phyloP scores from a whole-genome alignment of 2,113 vertebrate genomes.

The Theristicus caerulescens region DNA sequence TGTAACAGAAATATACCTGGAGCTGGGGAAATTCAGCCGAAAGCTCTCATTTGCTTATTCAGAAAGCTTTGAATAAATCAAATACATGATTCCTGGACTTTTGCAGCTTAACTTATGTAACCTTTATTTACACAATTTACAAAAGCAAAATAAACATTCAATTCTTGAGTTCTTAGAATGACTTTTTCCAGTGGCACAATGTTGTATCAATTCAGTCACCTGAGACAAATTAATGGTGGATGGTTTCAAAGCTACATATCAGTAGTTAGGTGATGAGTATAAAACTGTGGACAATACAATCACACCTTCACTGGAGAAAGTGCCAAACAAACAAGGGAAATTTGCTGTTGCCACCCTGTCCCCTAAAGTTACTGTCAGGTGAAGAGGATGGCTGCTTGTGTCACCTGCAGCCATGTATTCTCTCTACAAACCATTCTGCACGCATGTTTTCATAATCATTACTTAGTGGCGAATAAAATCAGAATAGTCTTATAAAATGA shows the following conservation, averaged over 20 bases:
- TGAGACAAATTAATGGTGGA: background rate
- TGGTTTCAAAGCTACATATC: background rate
- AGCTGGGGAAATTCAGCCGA: background rate
- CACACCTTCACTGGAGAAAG: background rate
- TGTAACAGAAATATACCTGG: background rate
- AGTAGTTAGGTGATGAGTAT: background rate
- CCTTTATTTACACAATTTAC: background rate
- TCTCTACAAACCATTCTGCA: background rate
- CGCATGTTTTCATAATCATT: background rate
- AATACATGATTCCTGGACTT: background rate
- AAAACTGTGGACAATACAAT: background rate
- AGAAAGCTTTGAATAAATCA: background rate
- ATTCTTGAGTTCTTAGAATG: background rate
- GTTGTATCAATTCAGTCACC: background rate
- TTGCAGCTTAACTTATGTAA: background rate
- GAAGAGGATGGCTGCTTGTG: background rate
- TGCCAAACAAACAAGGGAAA: background rate
- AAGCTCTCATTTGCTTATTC: background rate
- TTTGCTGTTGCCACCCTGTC: background rate
- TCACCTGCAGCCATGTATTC: background rate
- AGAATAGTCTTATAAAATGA: background rate
- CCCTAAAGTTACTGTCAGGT: no score
- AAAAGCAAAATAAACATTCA: background rate
- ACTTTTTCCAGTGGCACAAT: background rate
- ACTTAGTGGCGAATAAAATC: background rate